A percentile compares a stretch with the other conserved stretches of the same genome.
Evolutionary conservation across 2,797 vertebrate species (phyloP).

Genomic region (Clarias fuscus): DNA sequence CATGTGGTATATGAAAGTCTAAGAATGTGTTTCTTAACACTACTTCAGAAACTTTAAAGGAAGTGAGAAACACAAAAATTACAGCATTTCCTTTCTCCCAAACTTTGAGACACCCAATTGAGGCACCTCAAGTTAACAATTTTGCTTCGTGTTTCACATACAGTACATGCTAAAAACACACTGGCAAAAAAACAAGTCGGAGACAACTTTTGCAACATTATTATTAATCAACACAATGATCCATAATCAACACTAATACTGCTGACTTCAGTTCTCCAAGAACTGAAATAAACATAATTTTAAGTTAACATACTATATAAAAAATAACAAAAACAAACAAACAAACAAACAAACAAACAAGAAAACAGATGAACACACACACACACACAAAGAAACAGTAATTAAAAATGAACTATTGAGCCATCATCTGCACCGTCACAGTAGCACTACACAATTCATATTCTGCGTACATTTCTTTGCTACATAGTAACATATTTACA

Average conservation of each 20-base stretch:
- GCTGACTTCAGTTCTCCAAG: conserved; percentile 51
- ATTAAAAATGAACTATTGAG: conserved; percentile 57
- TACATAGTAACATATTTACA: conserved; percentile 62
- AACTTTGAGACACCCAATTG: not conserved
- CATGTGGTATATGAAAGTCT: not conserved
- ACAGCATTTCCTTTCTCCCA: conserved; percentile 3
- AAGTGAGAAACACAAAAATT: conserved; percentile 18
- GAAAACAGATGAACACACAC: conserved; percentile 49
- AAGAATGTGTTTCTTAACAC: conserved; percentile 14
- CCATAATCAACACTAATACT: conserved; percentile 55
- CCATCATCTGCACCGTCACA: conserved; percentile 66
- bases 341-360: conserved; percentile 15
- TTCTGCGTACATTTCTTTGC: conserved; percentile 51
- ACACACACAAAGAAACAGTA: conserved; percentile 24
- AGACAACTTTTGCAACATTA: not conserved
- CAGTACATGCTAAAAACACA: conserved; percentile 7
- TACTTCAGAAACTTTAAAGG: conserved; percentile 17
- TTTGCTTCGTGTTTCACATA: not conserved
- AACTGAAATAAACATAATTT: conserved; percentile 31
- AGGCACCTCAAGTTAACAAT: not conserved
- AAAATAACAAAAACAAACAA: conserved; percentile 50
- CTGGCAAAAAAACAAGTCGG: not conserved
- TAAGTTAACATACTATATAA: conserved; percentile 51
- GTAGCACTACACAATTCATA: conserved; percentile 55
- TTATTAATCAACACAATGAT: conserved; percentile 43